Evolutionary conservation across 2,888 invertebrate genomes (phyloP), one percentile per base, ranked within the genome.

Genomic region (Drosophila mettleri): DNA sequence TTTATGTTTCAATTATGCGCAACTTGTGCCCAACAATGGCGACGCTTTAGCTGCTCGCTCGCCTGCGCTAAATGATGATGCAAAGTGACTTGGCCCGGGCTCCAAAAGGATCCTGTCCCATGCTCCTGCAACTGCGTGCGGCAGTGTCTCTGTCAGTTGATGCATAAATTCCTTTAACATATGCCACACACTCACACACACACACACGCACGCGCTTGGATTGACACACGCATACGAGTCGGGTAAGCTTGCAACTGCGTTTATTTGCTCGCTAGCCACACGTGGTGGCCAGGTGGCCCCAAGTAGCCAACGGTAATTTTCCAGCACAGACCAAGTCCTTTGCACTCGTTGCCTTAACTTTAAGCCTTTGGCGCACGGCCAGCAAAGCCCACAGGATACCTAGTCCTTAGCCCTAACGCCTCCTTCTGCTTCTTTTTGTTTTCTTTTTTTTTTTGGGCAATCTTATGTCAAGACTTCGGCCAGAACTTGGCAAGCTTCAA

Each of bases 1-100:
- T 81, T 87, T 84, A 80, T 78, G 76, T 86, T 85, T 86, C 86
- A 86, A 86, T 86, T 86, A 86, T 86, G 86, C 85, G 85, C 85
- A 86, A 86, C 86, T 86, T 86, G 85, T 69, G 80, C 77, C 85
- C 80, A 76, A 84, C 84, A 84, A 85, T 86, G 80, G 82, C 57
- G 55, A 69, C 65, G 75, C 73, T 69, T 69, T 72, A 72, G 68
- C 70, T 78, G 78, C 78, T 68, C 67, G 67, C 53, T 54, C 69
- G 69, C 76, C 68, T 74, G 76, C 63, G 54, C 71, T 71, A 83
- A 83, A 86, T 81, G 81, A 78, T 83, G 78, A 80, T 83, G 84
- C 74, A 88, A 88, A 83, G 84, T 84, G 83, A 83, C 86, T 79
- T 72, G 80, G 64, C 62, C 61, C 66, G 36, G 38, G 49, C 55